A percentile compares a stretch with the other conserved stretches of the same genome.
phyloP scores from a whole-genome alignment of 2,888 invertebrate genomes.

The Ophion obscuratus region DNA sequence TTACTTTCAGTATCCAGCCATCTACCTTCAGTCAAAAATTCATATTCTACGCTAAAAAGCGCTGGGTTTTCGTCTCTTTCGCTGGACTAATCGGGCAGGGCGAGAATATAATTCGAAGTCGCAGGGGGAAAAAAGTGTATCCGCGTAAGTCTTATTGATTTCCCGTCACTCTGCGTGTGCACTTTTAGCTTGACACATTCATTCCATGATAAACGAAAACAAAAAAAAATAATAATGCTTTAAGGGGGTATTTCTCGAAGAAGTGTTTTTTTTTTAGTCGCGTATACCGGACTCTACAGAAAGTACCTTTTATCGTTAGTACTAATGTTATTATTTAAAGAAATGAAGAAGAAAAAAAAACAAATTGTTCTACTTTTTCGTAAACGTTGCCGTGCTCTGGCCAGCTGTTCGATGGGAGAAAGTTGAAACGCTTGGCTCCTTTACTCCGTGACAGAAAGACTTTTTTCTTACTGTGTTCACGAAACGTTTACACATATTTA shows the following conservation, averaged over 20 bases:
- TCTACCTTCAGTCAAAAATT: too few relatives aligned
- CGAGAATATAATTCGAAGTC: constrained; percentile 10
- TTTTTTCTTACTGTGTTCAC: constrained; percentile 19
- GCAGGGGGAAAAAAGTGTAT: constrained; percentile 30
- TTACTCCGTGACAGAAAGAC: constrained; percentile 7
- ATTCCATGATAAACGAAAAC: constrained; percentile 77
- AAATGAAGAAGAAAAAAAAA: constrained; percentile 7
- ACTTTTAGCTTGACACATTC: constrained; percentile 82
- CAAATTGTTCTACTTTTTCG: constrained; percentile 32
- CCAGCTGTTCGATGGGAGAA: constrained; percentile 29
- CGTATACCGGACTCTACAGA: constrained; percentile 80
- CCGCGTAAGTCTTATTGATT: constrained; percentile 42
- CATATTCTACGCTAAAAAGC: too few relatives aligned
- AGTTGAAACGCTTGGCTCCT: constrained; percentile 18
- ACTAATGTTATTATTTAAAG: constrained; percentile 57
- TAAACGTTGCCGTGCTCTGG: constrained; percentile 53
- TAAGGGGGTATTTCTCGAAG: constrained; percentile 78
- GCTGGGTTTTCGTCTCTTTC: too few relatives aligned
- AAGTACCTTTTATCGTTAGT: constrained; percentile 79
- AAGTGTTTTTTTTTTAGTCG: constrained; percentile 74
- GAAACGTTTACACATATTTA: not conserved
- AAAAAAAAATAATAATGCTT: constrained; percentile 74
- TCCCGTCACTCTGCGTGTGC: constrained; percentile 70
- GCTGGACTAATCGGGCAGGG: not conserved
- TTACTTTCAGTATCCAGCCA: too few relatives aligned